Evolutionary conservation across 35 echinoderm and acorn worm genomes (phyloP).

Genomic region (Hemicentrotus pulcherrimus): DNA sequence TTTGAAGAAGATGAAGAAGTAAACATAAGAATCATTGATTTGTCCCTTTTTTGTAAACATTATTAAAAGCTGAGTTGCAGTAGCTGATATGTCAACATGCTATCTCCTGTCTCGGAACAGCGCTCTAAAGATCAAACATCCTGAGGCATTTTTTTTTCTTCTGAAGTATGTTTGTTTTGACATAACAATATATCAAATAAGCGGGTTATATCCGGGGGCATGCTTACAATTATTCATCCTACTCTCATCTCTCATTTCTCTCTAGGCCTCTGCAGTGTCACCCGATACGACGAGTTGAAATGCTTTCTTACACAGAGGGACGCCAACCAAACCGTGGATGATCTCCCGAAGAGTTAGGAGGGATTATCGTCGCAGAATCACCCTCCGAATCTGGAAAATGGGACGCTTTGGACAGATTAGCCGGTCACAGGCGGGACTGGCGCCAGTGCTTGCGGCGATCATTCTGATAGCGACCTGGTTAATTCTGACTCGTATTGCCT

Average conservation of each 20-base stretch:
- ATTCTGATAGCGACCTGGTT: conserved; percentile 30
- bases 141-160: conserved; percentile 13
- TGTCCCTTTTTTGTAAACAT: too few relatives aligned
- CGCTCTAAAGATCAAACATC: conserved; percentile 8
- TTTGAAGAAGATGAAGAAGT: too few relatives aligned
- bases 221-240: not conserved
- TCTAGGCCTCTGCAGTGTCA: not conserved
- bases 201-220: not conserved
- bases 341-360: conserved; percentile 1
- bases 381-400: conserved; percentile 18
- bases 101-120: not conserved
- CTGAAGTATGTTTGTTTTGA: not conserved
- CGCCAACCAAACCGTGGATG: not conserved
- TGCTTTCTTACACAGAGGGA: not conserved
- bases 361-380: not conserved
- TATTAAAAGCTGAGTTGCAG: too few relatives aligned
- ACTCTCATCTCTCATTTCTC: not conserved
- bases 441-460: conserved; percentile 32
- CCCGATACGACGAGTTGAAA: not conserved
- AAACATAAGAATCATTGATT: too few relatives aligned
- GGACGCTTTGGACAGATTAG: conserved; percentile 18
- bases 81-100: too few relatives aligned
- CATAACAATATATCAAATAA: not conserved
- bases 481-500: conserved; percentile 5
- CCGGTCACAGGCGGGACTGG: not conserved